Evolutionary conservation across 2,888 invertebrate genomes (phyloP).

Genomic region (Boloria selene): DNA sequence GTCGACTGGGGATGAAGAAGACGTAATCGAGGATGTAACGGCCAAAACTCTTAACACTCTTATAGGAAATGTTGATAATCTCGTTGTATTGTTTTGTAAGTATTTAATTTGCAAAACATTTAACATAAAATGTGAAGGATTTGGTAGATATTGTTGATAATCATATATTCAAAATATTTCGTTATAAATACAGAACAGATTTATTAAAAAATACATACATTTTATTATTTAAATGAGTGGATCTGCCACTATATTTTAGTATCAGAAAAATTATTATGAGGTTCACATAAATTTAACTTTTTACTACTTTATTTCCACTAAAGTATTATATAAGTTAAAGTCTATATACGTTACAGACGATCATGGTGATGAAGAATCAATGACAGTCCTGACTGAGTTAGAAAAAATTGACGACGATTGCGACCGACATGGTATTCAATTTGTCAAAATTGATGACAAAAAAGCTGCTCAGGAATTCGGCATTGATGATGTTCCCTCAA

Average conservation of each 20-base stretch:
- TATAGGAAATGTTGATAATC: constrained; percentile 93
- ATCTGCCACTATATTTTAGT: too few relatives aligned
- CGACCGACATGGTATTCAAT: constrained; percentile 95
- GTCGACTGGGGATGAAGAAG: constrained; percentile 96
- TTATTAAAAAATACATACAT: too few relatives aligned
- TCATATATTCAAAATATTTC: too few relatives aligned
- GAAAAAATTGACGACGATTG: constrained; percentile 97
- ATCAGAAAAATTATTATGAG: too few relatives aligned
- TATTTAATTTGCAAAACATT: constrained; percentile 35
- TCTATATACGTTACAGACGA: constrained; percentile 85
- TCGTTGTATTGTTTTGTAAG: constrained; percentile 96
- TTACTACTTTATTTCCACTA: too few relatives aligned
- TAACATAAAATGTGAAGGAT: not conserved
- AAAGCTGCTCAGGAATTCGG: constrained; percentile 93
- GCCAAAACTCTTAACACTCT: constrained; percentile 93
- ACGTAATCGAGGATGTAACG: constrained; percentile 97
- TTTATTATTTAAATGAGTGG: too few relatives aligned
- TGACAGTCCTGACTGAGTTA: constrained; percentile 91
- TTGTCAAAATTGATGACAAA: constrained; percentile 95
- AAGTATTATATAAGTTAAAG: too few relatives aligned
- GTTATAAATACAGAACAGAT: too few relatives aligned
- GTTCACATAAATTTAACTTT: too few relatives aligned
- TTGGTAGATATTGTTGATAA: too few relatives aligned
- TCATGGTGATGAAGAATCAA: constrained; percentile 93
- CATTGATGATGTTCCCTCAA: constrained; percentile 90